phyloP scores from a whole-genome alignment of 2,888 invertebrate species.

The Chrysotoxum bicinctum region DNA sequence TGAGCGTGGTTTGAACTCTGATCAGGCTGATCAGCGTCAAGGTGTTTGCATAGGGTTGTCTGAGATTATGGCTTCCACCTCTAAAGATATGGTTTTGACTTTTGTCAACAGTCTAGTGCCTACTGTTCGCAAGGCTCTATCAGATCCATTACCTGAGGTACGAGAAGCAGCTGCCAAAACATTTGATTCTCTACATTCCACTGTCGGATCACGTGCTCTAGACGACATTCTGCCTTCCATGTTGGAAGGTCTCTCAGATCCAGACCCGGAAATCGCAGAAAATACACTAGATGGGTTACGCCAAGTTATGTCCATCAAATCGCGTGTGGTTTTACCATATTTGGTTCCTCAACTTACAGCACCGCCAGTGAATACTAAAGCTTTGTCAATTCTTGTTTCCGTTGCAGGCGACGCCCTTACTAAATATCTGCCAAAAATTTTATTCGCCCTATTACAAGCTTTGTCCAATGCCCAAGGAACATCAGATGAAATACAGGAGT shows the following conservation, averaged over 20 bases:
- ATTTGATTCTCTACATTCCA: conserved; percentile 97
- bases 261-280: conserved; percentile 91
- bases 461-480: conserved; percentile 87
- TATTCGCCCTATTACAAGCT: conserved; percentile 93
- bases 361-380: conserved; percentile 95
- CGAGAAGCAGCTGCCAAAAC: conserved; percentile 97
- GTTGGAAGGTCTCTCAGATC: conserved; percentile 88
- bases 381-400: conserved; percentile 95
- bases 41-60: conserved; percentile 99
- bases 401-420: conserved; percentile 97
- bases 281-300: conserved; percentile 96
- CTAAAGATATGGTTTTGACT: conserved; percentile 95
- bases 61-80: conserved; percentile 98
- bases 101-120: conserved; percentile 94
- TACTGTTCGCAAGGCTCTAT: conserved; percentile 96
- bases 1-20: conserved; percentile 95
- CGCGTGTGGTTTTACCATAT: conserved; percentile 96
- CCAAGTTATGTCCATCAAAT: conserved; percentile 98
- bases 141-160: conserved; percentile 96
- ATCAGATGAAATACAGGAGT: conserved; percentile 86
- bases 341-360: conserved; percentile 96
- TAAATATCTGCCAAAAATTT: conserved; percentile 93
- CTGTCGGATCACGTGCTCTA: conserved; percentile 95
- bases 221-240: conserved; percentile 98
- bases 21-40: conserved; percentile 96